These are phyloP conservation scores for Lathamus discolor DNA, from an alignment of 2,113 vertebrate genomes.

Conservation along the genomic window DNA sequence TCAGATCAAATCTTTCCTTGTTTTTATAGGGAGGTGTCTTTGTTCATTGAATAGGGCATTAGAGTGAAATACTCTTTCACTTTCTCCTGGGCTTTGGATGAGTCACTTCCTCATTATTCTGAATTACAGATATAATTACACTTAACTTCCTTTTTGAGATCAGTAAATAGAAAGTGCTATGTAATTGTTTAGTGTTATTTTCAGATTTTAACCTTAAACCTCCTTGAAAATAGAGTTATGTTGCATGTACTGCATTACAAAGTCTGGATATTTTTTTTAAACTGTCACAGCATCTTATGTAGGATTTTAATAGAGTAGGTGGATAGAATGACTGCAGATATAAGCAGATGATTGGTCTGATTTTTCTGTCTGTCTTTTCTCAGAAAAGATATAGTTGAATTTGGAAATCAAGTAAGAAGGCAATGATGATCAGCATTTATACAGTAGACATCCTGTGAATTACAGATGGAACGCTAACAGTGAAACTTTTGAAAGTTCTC, in stretches of 20 bases:
- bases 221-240: not conserved
- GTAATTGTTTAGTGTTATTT: not conserved
- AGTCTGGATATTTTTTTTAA: not conserved
- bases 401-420: not conserved
- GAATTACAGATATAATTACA: not conserved
- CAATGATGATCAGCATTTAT: not conserved
- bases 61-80: not conserved
- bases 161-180: not conserved
- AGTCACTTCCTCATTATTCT: not conserved
- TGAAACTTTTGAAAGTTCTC: not conserved
- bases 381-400: not conserved
- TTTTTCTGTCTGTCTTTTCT: not conserved
- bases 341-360: not conserved
- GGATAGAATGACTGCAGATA: not conserved
- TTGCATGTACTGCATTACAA: not conserved
- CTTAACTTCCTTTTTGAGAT: not conserved
- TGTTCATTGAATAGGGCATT: not conserved
- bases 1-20: not conserved
- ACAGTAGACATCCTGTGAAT: not conserved
- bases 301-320: not conserved
- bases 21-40: not conserved
- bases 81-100: not conserved
- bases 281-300: not conserved
- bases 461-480: not conserved
- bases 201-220: not conserved